Conservation (phyloP, 1,140 invertebrate species). For the Diorhabda elongata region DNA sequence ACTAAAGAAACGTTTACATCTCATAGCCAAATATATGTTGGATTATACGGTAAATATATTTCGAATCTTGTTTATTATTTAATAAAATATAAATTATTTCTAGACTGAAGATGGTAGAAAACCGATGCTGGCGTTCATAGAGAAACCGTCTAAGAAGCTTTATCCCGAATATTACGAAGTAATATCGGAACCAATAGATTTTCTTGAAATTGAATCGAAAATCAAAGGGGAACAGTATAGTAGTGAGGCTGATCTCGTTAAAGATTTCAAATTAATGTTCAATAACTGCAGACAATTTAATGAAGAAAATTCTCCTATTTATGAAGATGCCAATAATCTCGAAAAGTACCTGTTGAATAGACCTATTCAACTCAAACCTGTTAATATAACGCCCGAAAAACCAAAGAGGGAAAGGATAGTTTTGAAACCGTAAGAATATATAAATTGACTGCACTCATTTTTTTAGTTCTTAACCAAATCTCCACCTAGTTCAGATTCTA, state of each 20-base stretch:
- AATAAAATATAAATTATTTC: conserved; percentile 14
- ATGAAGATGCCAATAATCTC: conserved; percentile 86
- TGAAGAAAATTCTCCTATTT: conserved; percentile 91
- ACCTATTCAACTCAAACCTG: conserved; percentile 58
- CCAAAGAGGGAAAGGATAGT: conserved; percentile 36
- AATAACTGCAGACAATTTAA: conserved; percentile 95
- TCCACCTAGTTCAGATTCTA: no score
- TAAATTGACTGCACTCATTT: neutral
- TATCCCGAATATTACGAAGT: conserved; percentile 96
- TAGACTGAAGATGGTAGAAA: conserved; percentile 76
- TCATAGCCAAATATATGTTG: conserved; percentile 69
- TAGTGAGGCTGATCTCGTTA: conserved; percentile 57
- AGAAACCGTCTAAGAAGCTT: conserved; percentile 91
- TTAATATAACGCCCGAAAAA: conserved; percentile 36
- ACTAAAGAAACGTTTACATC: conserved; percentile 69
- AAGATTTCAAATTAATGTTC: conserved; percentile 83
- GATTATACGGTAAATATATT: conserved; percentile 65
- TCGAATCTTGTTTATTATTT: neutral
- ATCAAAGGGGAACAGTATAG: conserved; percentile 70
- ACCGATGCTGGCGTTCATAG: conserved; percentile 90
- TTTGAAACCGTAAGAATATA: conserved; percentile 40
- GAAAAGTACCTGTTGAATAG: conserved; percentile 83
- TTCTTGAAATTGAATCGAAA: conserved; percentile 88
- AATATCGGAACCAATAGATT: conserved; percentile 91
- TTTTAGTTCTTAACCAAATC: no score